These are phyloP conservation scores for Zaprionus davidi DNA, from an alignment of 1,140 invertebrate genomes.

Conservation along the genomic window DNA sequence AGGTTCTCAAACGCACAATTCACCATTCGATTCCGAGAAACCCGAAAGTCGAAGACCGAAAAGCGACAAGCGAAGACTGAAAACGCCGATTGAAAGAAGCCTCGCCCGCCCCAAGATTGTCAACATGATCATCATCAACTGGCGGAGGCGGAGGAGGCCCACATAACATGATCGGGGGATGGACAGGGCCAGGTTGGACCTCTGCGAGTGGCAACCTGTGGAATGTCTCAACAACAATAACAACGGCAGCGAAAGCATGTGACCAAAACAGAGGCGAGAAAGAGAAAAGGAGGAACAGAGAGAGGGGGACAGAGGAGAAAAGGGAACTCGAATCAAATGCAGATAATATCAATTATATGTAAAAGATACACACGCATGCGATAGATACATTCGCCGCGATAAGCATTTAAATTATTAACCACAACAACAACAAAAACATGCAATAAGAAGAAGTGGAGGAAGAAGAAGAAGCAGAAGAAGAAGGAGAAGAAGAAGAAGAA, in stretches of 20 bases:
- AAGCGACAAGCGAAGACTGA: conserved; percentile 31
- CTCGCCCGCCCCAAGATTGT: conserved; percentile 66
- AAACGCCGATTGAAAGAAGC: conserved; percentile 46
- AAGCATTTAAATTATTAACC: conserved; percentile 81
- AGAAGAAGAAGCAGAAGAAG: conserved; percentile 5
- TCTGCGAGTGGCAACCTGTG: conserved; percentile 35
- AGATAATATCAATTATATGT: conserved; percentile 82
- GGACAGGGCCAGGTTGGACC: background rate
- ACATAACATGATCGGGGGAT: background rate
- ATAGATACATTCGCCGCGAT: conserved; percentile 73
- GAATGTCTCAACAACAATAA: conserved; percentile 38
- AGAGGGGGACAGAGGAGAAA: conserved; percentile 11
- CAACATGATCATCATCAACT: conserved; percentile 79
- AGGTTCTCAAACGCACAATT: conserved; percentile 29
- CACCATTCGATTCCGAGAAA: conserved; percentile 49
- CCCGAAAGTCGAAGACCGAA: conserved; percentile 30
- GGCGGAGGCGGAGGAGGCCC: conserved; percentile 20
- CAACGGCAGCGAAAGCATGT: conserved; percentile 15
- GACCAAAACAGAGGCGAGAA: conserved; percentile 8
- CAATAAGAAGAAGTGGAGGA: conserved; percentile 14
- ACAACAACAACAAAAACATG: conserved; percentile 41
- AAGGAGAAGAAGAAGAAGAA: conserved; percentile 13
- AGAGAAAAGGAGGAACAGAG: background rate
- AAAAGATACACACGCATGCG: conserved; percentile 76
- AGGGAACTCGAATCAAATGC: conserved; percentile 73